Evolutionary conservation across 2,888 invertebrate genomes (phyloP), one percentile per base, ranked within the genome.

Genomic region (Clusia tigrina): DNA sequence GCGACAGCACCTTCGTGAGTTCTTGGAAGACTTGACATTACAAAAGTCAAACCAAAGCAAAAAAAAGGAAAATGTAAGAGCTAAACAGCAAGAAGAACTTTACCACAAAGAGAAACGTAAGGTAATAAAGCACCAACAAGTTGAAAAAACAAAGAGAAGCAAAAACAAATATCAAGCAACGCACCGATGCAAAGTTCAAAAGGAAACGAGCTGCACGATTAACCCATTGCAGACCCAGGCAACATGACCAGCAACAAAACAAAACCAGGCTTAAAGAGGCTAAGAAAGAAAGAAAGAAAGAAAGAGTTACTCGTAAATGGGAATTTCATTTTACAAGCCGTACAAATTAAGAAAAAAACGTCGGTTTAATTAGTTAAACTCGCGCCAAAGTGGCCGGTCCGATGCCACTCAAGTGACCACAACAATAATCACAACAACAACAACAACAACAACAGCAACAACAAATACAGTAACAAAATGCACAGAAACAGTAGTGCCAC

Each of bases 261-360:
- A 55, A n/a, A 18, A 51, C 25, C 46, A n/a, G 25, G 17, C 24
- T 42, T 18, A 37, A 18, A 22, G 52, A 17, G 3, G 52, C 22
- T 54, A 6, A 37, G 57, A 54, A 26, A 62, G n/a, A n/a, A 51
- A 20, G 17, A 63, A 20, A 18, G 12, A 57, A 56, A 54, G 51
- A 51, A 64, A 67, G 67, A 64, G 72, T 74, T 74, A 74, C 76
- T 76, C 32, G 32, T 12, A 22, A 2, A 22, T 20, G 12, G n/a
- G n/a, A 42, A 5, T 15, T 42, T 15, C 64, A 67, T 71, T 78
- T 73, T 77, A 78, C 78, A 76, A 74, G 76, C n/a, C 73, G 71
- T 73, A 76, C 74, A 78, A 78, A 76, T 78, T 78, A 77, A n/a
- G n/a, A n/a, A n/a, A n/a, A 76, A 75, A 75, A 77, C 77, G 77